These are phyloP conservation scores for Neelides sp. DNA, from an alignment of 1,140 invertebrate species.

Conservation along the genomic window DNA sequence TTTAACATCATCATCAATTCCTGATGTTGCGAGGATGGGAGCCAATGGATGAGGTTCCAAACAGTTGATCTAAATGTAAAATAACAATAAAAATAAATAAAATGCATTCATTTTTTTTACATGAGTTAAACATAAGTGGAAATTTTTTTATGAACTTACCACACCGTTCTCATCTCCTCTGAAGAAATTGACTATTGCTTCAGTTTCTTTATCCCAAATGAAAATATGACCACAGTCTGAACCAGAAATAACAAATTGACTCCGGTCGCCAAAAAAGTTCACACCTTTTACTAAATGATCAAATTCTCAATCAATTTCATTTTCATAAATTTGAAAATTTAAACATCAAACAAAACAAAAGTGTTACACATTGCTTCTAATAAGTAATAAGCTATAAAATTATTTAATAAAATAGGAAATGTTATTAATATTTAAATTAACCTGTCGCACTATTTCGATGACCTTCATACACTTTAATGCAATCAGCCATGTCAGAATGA, in stretches of 20 bases:
- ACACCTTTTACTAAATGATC: conserved; percentile 70
- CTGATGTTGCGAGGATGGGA: conserved; percentile 78
- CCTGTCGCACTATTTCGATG: conserved; percentile 61
- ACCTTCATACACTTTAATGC: conserved; percentile 61
- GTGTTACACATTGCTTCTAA: not conserved
- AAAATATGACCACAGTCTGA: conserved; percentile 92
- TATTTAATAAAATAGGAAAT: no score
- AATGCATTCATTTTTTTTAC: not conserved
- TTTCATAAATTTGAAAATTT: not conserved
- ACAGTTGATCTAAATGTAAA: conserved; percentile 63
- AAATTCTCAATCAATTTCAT: no score
- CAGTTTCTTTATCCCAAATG: conserved; percentile 82
- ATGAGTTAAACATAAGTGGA: conserved; percentile 30
- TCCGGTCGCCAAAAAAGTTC: conserved; percentile 80
- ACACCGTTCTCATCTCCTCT: conserved; percentile 71
- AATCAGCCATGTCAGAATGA: conserved; percentile 45
- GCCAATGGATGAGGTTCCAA: conserved; percentile 77
- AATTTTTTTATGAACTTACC: conserved; percentile 48
- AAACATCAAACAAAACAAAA: not conserved
- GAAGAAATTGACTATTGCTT: conserved; percentile 77
- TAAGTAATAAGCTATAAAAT: conserved; percentile 6
- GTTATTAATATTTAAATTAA: conserved; percentile 28
- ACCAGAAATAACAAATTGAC: conserved; percentile 81
- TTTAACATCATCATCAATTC: conserved; percentile 82
- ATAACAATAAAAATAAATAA: conserved; percentile 2